Base-by-base conservation (phyloP, 1,140 invertebrate genomes). In the Lerema accius region DNA sequence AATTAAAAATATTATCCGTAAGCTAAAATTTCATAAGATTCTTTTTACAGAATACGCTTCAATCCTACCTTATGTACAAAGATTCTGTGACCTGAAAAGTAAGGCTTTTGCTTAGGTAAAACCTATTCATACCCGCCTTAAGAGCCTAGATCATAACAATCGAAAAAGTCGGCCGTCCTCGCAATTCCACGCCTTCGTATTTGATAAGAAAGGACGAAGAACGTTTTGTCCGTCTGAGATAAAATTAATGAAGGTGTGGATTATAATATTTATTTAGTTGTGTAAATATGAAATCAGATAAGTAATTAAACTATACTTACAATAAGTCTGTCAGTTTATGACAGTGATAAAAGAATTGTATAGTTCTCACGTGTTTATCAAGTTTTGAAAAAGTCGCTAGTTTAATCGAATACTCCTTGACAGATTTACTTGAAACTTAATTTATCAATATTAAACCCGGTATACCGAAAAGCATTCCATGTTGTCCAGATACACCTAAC, bases 211-310 rank as follows among this genome's bases (percentile, higher is more conserved):
- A 59, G 55, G 43, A 59, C 43, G 26, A 59, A 19, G 55, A 46
- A 14, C 43, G 55, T 16, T 59, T 59, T 59, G 55, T 59, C 55
- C 43, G 17, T 37, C 37, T 23, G 32, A 46, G 43, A 28, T 37
- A 59, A 59, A 46, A 59, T 59, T 59, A 59, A 59, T 59, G 55
- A 43, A 48, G 3, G 55, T n/a, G n/a, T n/a, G n/a, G n/a, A n/a
- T n/a, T n/a, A n/a, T n/a, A n/a, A n/a, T n/a, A n/a, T n/a, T n/a
- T n/a, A n/a, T n/a, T n/a, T n/a, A n/a, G n/a, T n/a, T 0, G 11
- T 11, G 35, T n/a, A 11, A 37, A 11, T 37, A 4, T 37, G n/a
- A 11, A 4, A 11, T 2, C n/a, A 37, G 11, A 11, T 32, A 7
- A 7, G 3, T 7, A 4, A 9, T 32, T 32, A 32, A 7, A 4